phyloP scores from a whole-genome alignment of 2,797 vertebrate species.

The Todus mexicanus region DNA sequence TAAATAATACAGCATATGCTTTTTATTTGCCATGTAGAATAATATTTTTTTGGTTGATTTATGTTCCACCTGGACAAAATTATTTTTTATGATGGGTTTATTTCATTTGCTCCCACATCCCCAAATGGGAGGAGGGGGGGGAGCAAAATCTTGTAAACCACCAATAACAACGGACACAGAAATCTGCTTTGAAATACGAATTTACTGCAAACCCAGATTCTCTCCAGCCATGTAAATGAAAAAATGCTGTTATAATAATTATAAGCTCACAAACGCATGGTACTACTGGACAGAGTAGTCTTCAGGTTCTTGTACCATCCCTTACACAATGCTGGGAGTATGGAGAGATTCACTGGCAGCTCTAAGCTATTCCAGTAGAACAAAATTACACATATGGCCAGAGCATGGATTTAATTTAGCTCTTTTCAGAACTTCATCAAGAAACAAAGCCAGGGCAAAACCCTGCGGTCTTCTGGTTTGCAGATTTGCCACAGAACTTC shows the following conservation, averaged over 20 bases:
- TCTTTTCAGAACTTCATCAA: constrained; percentile 37
- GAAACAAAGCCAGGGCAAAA: constrained; percentile 15
- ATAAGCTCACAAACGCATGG: constrained; percentile 28
- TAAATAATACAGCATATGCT: constrained; percentile 73
- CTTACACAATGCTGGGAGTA: constrained; percentile 20
- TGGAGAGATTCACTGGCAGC: constrained; percentile 48
- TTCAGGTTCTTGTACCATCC: constrained; percentile 28
- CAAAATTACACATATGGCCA: constrained; percentile 51
- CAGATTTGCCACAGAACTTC: neutral
- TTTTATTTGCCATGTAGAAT: constrained; percentile 74
- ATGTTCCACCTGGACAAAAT: constrained; percentile 74
- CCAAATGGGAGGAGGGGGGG: neutral
- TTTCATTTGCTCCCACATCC: constrained; percentile 71
- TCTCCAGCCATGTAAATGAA: constrained; percentile 51
- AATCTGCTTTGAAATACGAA: constrained; percentile 63
- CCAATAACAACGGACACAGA: constrained; percentile 42
- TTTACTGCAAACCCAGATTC: constrained; percentile 55
- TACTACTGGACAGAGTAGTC: constrained; percentile 34
- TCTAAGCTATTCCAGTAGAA: constrained; percentile 52
- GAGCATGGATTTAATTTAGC: constrained; percentile 45
- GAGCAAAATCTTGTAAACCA: constrained; percentile 52
- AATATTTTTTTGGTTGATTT: constrained; percentile 73
- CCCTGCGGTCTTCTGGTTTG: neutral
- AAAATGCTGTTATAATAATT: constrained; percentile 56
- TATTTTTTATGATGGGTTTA: constrained; percentile 75